phyloP scores from a whole-genome alignment of 2,113 vertebrate genomes.

The Cryptotis parvus region DNA sequence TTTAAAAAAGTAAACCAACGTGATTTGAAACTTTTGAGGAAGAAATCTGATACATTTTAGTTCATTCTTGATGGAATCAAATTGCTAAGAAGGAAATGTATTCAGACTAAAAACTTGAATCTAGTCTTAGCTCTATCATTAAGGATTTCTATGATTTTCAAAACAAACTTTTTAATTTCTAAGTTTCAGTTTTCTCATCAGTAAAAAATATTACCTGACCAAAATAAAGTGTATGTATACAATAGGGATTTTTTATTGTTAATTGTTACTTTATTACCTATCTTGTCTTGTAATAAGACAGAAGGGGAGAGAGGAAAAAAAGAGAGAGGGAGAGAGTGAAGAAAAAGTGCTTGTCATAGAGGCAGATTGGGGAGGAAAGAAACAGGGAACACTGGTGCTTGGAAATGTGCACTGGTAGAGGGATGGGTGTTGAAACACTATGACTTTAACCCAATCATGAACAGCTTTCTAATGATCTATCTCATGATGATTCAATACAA shows the following conservation, averaged over 20 bases:
- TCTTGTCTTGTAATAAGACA: too few relatives aligned
- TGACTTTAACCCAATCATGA: too few relatives aligned
- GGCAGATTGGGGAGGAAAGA: too few relatives aligned
- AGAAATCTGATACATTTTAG: conserved; percentile 53
- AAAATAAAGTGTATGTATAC: background rate
- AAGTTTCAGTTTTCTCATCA: conserved; percentile 2
- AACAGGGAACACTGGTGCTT: too few relatives aligned
- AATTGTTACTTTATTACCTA: too few relatives aligned
- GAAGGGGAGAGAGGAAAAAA: too few relatives aligned
- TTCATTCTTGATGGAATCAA: background rate
- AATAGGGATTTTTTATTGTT: background rate
- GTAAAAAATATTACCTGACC: background rate
- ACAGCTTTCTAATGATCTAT: too few relatives aligned
- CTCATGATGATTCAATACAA: too few relatives aligned
- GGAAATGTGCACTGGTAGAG: too few relatives aligned
- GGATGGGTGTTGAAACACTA: too few relatives aligned
- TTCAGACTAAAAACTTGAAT: conserved; percentile 14
- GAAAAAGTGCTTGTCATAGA: too few relatives aligned
- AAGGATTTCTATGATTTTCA: conserved; percentile 50
- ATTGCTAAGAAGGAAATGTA: background rate
- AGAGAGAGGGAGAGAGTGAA: too few relatives aligned
- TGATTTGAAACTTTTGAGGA: conserved; percentile 40
- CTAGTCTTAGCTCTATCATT: background rate
- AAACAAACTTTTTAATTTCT: background rate
- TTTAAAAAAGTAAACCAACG: conserved; percentile 37